A percentile compares a stretch with the other conserved stretches of the same genome.
phyloP scores from a whole-genome alignment of 2,797 vertebrate species.

The Chaunax sp. region DNA sequence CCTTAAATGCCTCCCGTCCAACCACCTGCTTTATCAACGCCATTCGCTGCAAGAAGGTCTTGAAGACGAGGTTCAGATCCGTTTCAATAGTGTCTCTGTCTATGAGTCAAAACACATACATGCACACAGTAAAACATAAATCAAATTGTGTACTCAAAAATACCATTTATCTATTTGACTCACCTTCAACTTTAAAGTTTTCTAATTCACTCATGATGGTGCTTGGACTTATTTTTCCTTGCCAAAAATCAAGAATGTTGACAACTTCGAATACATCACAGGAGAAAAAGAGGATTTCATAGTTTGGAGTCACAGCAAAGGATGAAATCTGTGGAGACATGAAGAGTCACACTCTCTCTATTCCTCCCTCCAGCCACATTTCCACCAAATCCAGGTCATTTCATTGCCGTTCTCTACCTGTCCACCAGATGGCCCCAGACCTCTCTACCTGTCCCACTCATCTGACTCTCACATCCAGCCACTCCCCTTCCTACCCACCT shows the following conservation, averaged over 20 bases:
- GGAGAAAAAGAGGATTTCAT: constrained; percentile 74
- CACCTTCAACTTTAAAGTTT: constrained; percentile 20
- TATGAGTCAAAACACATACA: constrained; percentile 34
- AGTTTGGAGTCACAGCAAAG: constrained; percentile 73
- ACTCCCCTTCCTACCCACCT: too few species aligned
- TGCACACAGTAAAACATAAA: neutral
- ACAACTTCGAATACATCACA: constrained; percentile 34
- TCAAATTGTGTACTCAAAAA: neutral
- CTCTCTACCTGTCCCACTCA: too few species aligned
- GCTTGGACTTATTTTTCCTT: fast-evolving
- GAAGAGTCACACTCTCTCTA: too few species aligned
- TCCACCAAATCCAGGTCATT: too few species aligned
- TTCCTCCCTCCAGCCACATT: too few species aligned
- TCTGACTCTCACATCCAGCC: too few species aligned
- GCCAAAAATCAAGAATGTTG: constrained; percentile 59
- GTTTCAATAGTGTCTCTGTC: constrained; percentile 59
- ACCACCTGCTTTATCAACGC: neutral
- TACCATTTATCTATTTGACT: constrained; percentile 18
- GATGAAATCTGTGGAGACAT: constrained; percentile 70
- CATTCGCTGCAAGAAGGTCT: constrained; percentile 37
- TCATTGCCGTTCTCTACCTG: too few species aligned
- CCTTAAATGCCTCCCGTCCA: constrained; percentile 8
- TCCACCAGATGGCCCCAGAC: too few species aligned
- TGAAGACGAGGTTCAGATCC: constrained; percentile 58
- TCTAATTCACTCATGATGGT: fast-evolving